Evolutionary conservation across 2,113 vertebrate species (phyloP).

Genomic region (Barnardius zonarius): DNA sequence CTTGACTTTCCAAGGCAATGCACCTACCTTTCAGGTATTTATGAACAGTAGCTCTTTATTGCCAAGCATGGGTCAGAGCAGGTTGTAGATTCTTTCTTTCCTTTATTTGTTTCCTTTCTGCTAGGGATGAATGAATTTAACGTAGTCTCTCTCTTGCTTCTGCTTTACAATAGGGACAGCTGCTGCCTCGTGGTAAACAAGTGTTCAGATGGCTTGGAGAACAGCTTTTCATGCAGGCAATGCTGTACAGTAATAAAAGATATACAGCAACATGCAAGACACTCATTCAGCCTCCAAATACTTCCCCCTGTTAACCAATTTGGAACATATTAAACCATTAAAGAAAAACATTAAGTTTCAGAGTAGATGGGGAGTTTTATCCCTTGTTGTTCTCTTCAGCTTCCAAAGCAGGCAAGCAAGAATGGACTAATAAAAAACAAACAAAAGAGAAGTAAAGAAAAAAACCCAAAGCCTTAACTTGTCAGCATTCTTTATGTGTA

Average conservation of each 20-base stretch:
- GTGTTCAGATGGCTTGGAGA: not conserved
- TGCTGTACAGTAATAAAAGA: not conserved
- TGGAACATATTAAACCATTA: not conserved
- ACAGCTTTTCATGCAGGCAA: not conserved
- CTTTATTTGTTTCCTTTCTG: not conserved
- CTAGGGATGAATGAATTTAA: not conserved
- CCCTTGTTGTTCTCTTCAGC: not conserved
- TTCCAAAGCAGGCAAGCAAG: not conserved
- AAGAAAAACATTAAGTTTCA: not conserved
- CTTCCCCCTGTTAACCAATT: not conserved
- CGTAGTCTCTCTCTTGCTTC: not conserved
- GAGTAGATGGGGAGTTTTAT: not conserved
- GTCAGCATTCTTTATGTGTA: not conserved
- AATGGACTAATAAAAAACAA: not conserved
- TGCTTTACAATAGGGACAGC: not conserved
- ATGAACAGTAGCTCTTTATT: not conserved
- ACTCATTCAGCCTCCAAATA: not conserved
- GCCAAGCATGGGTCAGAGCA: not conserved
- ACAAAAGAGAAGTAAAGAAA: not conserved
- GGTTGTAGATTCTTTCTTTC: not conserved
- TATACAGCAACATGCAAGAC: not conserved
- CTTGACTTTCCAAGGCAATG: not conserved
- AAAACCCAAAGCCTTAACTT: not conserved
- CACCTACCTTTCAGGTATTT: not conserved
- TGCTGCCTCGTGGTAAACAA: conserved; percentile 16